Evolutionary conservation across 2,113 vertebrate genomes (phyloP), one percentile per base, ranked within the genome.

Genomic region (Poeciliopsis retropinna): DNA sequence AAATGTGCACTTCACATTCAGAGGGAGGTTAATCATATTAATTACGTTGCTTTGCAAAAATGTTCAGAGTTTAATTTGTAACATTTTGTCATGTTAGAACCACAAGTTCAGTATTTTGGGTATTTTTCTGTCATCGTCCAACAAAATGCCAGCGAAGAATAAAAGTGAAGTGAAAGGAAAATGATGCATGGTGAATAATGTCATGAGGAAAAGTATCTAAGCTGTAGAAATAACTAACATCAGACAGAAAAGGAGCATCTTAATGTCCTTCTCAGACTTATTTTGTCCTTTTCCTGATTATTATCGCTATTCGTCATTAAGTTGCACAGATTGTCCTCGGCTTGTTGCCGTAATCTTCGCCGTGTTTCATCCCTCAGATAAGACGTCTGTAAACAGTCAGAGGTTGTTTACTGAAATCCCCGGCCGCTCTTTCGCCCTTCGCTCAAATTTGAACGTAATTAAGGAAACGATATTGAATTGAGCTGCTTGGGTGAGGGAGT

Each of bases 361-460:
- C 1, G 0, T 30, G 34, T 72, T 73, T 66, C 76, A 73, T 83
- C 74, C 32, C 78, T 39, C 6, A 44, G 73, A 87, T 85, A 84
- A 87, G 70, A 76, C 0, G 5, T 60, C 34, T 73, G 28, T 86
- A 84, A 85, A 84, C 83, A 88, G 41, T 74, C 73, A 68, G 82
- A 64, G 75, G 70, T 63, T 86, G 87, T 84, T 89, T 85, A 82
- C 67, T 13, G 51, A 74, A 69, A 69, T 25, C 1, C 44, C 39
- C 5, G 1, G 34, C 75, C 47, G 14, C n/a, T 62, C 28, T 27
- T 39, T 29, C 67, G 68, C 34, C 75, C 75, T 72, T 77, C 76
- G 27, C 67, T 67, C 37, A 6, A 72, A 87, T 79, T 32, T 76
- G 34, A 75, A 78, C 64, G 61, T 71, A 88, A 77, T 85, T 75